Percentiles rank a stretch among this genome's conserved stretches.
Conservation (phyloP, 2,113 vertebrate species). For the Potamarius usumacintae region DNA sequence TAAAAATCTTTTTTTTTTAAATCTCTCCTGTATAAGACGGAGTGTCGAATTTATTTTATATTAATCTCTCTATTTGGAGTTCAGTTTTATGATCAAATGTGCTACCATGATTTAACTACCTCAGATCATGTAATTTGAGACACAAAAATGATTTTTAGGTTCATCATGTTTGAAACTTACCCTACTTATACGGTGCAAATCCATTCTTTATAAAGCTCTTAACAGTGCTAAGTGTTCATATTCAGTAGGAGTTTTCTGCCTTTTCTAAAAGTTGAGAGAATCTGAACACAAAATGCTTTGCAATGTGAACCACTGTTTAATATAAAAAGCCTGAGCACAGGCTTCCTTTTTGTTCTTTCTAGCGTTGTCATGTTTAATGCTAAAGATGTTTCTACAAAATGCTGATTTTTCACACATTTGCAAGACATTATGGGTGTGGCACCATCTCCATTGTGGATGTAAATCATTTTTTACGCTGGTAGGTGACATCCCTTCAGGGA, state of each 20-base stretch:
- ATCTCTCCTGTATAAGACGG: neutral
- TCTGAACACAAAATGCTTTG: neutral
- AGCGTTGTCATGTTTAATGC: neutral
- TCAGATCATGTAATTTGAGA: neutral
- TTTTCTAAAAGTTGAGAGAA: neutral
- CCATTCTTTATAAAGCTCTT: neutral
- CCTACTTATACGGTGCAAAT: neutral
- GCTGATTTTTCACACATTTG: conserved; percentile 54
- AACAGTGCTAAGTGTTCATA: neutral
- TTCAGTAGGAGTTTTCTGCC: neutral
- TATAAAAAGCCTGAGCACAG: conserved; percentile 11
- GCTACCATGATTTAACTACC: neutral
- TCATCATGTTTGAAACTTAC: neutral
- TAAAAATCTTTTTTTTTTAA: neutral
- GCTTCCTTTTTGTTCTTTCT: conserved; percentile 1
- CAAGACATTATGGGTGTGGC: conserved; percentile 65
- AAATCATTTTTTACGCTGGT: neutral
- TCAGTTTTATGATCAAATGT: neutral
- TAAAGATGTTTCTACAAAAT: conserved; percentile 17
- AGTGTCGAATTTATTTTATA: neutral
- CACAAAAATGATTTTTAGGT: neutral
- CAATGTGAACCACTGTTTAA: neutral
- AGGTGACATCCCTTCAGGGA: conserved; percentile 23
- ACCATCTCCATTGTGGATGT: conserved; percentile 46
- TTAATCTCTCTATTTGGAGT: neutral